phyloP scores from a whole-genome alignment of 2,113 vertebrate species.

The Polypterus senegalus region DNA sequence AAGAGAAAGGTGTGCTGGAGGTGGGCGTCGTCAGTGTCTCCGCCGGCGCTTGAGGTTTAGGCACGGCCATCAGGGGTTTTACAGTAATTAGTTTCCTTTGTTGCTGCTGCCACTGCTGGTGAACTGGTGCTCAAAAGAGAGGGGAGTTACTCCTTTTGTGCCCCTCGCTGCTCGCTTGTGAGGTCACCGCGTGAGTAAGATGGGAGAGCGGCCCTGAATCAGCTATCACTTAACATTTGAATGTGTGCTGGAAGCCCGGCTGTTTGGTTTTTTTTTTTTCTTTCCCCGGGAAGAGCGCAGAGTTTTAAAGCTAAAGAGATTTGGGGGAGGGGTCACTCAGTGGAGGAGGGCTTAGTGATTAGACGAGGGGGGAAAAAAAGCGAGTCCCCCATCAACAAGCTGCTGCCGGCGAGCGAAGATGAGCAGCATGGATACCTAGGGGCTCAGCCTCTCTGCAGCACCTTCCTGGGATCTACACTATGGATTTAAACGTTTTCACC shows the following conservation, averaged over 20 bases:
- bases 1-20: too few species aligned
- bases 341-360: conserved; percentile 34
- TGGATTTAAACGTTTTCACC: conserved; percentile 29
- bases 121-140: conserved; percentile 41
- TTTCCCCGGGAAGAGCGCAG: conserved; percentile 45
- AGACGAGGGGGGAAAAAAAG: conserved; percentile 17
- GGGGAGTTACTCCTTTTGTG: conserved; percentile 50
- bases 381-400: conserved; percentile 22
- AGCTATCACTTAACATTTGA: conserved; percentile 72
- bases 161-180: conserved; percentile 34
- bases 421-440: neutral
- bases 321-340: conserved; percentile 39
- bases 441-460: too few species aligned
- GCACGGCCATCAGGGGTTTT: conserved; percentile 48
- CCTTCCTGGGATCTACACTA: too few species aligned
- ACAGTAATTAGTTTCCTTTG: conserved; percentile 56
- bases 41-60: too few species aligned
- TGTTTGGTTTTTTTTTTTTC: conserved; percentile 44
- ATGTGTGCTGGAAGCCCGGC: conserved; percentile 44
- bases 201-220: conserved; percentile 41
- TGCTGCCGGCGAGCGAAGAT: conserved; percentile 13
- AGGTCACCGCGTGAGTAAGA: conserved; percentile 23
- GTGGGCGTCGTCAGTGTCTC: too few species aligned
- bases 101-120: conserved; percentile 36
- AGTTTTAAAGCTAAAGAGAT: conserved; percentile 45